Percentiles rank a stretch among this genome's conserved stretches.
Conservation (phyloP, 2,888 invertebrate genomes). For the Chironomus tentans region DNA sequence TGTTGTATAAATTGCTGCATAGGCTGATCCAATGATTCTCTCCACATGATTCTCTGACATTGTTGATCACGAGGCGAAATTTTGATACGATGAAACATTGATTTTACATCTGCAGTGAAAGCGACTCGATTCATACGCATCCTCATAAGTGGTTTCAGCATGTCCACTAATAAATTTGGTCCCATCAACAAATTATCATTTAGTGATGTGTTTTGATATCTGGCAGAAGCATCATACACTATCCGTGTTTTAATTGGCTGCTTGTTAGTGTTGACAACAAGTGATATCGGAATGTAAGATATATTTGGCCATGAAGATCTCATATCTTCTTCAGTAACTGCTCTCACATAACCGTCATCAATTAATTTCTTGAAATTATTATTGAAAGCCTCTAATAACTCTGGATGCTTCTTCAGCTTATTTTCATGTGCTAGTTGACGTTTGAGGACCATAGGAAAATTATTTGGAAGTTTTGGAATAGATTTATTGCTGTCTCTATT, state of each 20-base stretch:
- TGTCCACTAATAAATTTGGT: constrained; percentile 34
- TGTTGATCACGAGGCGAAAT: constrained; percentile 33
- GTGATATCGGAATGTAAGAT: constrained; percentile 34
- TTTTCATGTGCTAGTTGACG: constrained; percentile 29
- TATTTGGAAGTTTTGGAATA: constrained; percentile 30
- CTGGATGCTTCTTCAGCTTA: constrained; percentile 29
- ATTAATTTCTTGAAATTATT: constrained; percentile 29
- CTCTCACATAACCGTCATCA: constrained; percentile 30
- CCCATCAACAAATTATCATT: constrained; percentile 34
- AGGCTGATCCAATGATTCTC: constrained; percentile 25
- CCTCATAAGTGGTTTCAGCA: constrained; percentile 35
- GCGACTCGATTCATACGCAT: constrained; percentile 35
- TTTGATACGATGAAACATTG: constrained; percentile 33
- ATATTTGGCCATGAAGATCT: constrained; percentile 25
- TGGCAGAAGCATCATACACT: constrained; percentile 35
- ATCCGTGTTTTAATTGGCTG: constrained; percentile 30
- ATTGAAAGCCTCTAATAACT: constrained; percentile 28
- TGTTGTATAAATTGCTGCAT: not conserved
- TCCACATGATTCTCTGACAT: constrained; percentile 34
- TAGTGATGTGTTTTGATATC: constrained; percentile 30
- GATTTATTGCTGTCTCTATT: constrained; percentile 7
- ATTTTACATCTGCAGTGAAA: constrained; percentile 33
- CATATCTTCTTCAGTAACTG: constrained; percentile 29
- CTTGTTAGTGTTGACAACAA: constrained; percentile 31
- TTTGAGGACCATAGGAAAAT: constrained; percentile 29